phyloP scores from a whole-genome alignment of 2,113 vertebrate genomes.

The Notarius lentiginosus region DNA sequence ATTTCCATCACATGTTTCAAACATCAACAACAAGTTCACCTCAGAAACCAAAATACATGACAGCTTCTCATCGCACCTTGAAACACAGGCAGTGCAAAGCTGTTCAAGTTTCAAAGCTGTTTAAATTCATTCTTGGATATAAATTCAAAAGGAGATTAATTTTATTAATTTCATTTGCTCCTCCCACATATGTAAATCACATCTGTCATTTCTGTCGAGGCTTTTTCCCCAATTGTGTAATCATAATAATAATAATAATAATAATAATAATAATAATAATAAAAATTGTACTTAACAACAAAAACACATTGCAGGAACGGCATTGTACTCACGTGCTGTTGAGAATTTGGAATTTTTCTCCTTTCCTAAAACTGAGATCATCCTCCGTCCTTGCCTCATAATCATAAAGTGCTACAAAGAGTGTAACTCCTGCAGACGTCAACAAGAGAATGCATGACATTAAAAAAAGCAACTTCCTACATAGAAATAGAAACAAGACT shows the following conservation, averaged over 20 bases:
- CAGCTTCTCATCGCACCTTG: background rate
- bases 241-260: background rate
- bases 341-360: slow-evolving; percentile 98
- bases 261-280: no score
- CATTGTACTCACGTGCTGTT: slow-evolving; percentile 96
- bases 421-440: slow-evolving; percentile 86
- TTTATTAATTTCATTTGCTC: background rate
- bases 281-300: no score
- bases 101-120: background rate
- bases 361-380: slow-evolving; percentile 98
- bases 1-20: background rate
- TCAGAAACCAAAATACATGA: background rate
- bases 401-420: slow-evolving; percentile 98
- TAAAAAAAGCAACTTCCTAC: background rate
- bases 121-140: background rate
- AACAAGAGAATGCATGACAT: background rate
- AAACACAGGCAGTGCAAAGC: background rate
- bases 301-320: background rate
- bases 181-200: background rate
- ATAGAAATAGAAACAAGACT: background rate
- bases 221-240: background rate
- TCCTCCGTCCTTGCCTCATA: slow-evolving; percentile 98
- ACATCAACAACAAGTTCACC: background rate
- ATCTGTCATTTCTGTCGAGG: no score
- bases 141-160: background rate